Base-by-base conservation (phyloP, 64 coral and sea anemone genomes). In the Montipora capricornis region DNA sequence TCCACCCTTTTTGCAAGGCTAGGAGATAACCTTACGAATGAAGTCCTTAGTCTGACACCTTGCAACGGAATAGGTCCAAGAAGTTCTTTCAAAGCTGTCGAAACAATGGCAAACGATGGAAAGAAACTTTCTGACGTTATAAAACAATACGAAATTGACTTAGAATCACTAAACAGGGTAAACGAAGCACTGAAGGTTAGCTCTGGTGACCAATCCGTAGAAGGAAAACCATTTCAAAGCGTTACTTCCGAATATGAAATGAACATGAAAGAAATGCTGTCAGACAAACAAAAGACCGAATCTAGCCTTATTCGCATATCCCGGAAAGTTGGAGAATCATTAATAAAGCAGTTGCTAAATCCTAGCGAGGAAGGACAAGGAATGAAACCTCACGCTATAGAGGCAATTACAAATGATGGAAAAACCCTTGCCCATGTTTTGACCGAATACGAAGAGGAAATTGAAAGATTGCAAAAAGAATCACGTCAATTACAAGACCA, bases 101-200 rank as follows among this genome's bases (percentile, higher is more conserved):
- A 85, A 24, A 90, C 53, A 47, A 90, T 94, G 93, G 80, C 20
- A 26, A 67, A 75, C 8, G 68, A 90, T 68, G 89, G 83, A 20
- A 94, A 90, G 49, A 73, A 88, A 15, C 88, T 94, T 9, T 80
- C 88, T 49, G 79, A 73, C 71, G 87, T 94, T 68, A 5, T 94
- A 24, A 71, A 90, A 68, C 68, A 94, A 68, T 94, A 94, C n/a
- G 93, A 90, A 69, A 77, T 84, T 44, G 84, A 94, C 17, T 44
- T 94, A n/a, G 76, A 29, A 50, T 90, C 77, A 52, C n/a, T 94
- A 47, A 59, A 44, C 48, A 69, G 47, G 29, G 88, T 84, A 68
- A 94, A 90, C 20, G 80, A 89, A 46, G 19, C 74, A 3, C 80
- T 94, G 14, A 73, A 94, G n/a, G 29, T 55, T 19, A 66, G 78